A percentile compares a stretch with the other conserved stretches of the same genome.
phyloP scores from a whole-genome alignment of 2,113 vertebrate genomes.

The Drymodes brunneopygia region DNA sequence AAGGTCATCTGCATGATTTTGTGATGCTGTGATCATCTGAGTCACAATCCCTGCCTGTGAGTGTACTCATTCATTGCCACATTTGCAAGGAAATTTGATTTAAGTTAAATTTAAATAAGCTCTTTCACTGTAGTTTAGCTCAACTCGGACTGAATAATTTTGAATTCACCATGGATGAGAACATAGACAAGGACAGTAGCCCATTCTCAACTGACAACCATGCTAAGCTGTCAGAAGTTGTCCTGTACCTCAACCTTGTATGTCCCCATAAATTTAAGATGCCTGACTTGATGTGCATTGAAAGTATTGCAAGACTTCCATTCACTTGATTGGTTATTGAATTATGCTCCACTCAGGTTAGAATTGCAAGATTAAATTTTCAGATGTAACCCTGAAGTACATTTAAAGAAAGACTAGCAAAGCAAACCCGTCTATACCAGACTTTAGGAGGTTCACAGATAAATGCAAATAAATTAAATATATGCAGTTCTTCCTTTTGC shows the following conservation, averaged over 20 bases:
- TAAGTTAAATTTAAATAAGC: constrained; percentile 8
- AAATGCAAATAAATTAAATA: neutral
- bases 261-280: neutral
- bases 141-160: neutral
- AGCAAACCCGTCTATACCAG: neutral
- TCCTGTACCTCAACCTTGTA: neutral
- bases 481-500: accelerated
- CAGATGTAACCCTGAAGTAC: neutral
- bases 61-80: neutral
- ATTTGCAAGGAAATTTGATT: constrained; percentile 7
- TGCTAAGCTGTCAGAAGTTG: neutral
- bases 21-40: neutral
- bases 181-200: neutral
- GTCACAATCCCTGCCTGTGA: neutral
- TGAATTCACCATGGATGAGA: neutral
- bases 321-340: constrained; percentile 7
- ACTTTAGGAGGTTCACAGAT: neutral
- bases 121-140: neutral
- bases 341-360: neutral
- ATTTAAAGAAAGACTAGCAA: neutral
- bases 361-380: neutral
- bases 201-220: neutral
- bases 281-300: neutral
- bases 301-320: neutral
- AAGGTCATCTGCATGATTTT: neutral